A percentile compares a stretch with the other conserved stretches of the same genome.
phyloP scores from a whole-genome alignment of 2,888 invertebrate genomes.

The Platypus cylindrus region DNA sequence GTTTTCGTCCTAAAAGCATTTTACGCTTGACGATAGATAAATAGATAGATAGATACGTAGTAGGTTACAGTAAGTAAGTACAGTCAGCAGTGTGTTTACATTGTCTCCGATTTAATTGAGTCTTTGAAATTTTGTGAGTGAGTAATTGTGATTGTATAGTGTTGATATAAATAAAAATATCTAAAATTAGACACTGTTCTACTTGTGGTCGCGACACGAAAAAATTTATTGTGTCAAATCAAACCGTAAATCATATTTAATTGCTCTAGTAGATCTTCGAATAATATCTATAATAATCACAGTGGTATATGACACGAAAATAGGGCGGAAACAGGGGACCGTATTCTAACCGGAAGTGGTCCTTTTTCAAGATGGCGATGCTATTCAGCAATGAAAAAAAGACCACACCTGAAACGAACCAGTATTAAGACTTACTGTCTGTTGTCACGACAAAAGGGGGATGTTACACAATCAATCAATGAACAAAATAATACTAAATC shows the following conservation, averaged over 20 bases:
- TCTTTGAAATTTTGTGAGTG: too few relatives aligned
- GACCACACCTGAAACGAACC: slow-evolving; percentile 32
- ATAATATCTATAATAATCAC: too few relatives aligned
- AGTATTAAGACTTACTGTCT: slow-evolving; percentile 15
- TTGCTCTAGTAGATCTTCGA: too few relatives aligned
- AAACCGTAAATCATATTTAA: too few relatives aligned
- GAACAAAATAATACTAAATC: slow-evolving; percentile 17
- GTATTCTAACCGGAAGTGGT: slow-evolving; percentile 29
- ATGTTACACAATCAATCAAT: slow-evolving; percentile 26
- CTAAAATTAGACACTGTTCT: too few relatives aligned
- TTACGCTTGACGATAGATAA: slow-evolving; percentile 5
- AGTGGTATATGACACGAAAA: slow-evolving; percentile 32
- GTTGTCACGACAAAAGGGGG: slow-evolving; percentile 31
- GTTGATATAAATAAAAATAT: too few relatives aligned
- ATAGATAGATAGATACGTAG: too few relatives aligned
- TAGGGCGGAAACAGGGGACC: slow-evolving; percentile 32
- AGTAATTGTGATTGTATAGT: too few relatives aligned
- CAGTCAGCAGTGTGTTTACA: too few relatives aligned
- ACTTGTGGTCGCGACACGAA: too few relatives aligned
- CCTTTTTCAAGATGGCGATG: slow-evolving; percentile 32
- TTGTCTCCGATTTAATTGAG: slow-evolving; percentile 7
- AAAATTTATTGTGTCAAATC: too few relatives aligned
- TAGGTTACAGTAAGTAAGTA: too few relatives aligned
- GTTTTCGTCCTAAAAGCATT: slow-evolving; percentile 12
- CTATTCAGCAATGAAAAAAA: slow-evolving; percentile 35